Base-by-base conservation (phyloP, 2,888 invertebrate species). In the Pteria penguin region DNA sequence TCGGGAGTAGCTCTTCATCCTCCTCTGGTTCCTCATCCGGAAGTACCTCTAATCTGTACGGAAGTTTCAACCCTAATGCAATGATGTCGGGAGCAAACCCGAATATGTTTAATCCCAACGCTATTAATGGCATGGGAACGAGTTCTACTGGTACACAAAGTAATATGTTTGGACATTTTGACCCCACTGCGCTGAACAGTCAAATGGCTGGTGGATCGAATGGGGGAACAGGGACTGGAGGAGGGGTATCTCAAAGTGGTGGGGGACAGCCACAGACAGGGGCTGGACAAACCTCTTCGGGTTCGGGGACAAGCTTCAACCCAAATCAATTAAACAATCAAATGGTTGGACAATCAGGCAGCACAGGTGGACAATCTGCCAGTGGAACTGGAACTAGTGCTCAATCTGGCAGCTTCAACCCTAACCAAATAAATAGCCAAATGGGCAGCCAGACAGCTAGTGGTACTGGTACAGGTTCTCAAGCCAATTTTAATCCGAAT, bases 31-130 rank as follows among this genome's bases (percentile, higher is more conserved):
- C 55, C 1, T 31, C 55, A 24, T 24, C 22, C 1, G 27, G 31
- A 14, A 18, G 32, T 4, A 60, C 22, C 8, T 58, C 45, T 26
- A 58, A 68, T 29, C 52, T 36, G 8, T 74, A 57, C 45, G 77
- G 77, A 4, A 71, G 58, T 24, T 78, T 78, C 58, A 71, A 78
- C 27, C 77, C 77, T 4, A 78, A 78, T 31, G 36, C 58, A 29
- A 57, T 78, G 67, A 78, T 74, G 74, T 58, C 70, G 24, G 58
- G 68, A 11, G 52, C 62, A 14, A 69, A 72, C 24, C 62, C 61
- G 54, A 75, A 68, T 52, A 76, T 76, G 79, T 79, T 79, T 61
- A 79, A 79, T 36, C 79, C 76, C 4, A 45, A 45, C 45, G 45
- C 45, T 14, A 45, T 45, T 14, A 45, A 45, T 45, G 22, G 22